Conservation (phyloP, 2,113 vertebrate species). For the Drymodes brunneopygia region DNA sequence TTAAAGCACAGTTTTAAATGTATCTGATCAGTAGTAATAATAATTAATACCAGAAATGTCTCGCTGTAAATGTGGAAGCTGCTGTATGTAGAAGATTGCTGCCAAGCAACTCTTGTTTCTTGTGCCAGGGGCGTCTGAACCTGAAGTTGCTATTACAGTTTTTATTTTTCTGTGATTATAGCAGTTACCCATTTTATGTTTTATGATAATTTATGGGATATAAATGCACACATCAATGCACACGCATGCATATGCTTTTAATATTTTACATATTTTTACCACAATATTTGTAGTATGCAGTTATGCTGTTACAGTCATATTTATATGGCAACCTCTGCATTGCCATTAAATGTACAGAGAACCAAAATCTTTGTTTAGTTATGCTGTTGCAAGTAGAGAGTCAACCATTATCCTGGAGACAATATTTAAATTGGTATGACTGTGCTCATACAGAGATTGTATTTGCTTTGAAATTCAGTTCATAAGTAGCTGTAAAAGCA, state of each 20-base stretch:
- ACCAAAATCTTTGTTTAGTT: not conserved
- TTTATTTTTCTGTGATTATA: not conserved
- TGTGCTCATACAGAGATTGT: not conserved
- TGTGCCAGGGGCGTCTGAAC: not conserved
- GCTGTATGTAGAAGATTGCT: not conserved
- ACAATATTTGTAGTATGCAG: not conserved
- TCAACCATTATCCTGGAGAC: not conserved
- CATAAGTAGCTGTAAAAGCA: not conserved
- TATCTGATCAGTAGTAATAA: not conserved
- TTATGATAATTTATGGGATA: not conserved
- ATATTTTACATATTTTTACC: not conserved
- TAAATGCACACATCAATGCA: not conserved
- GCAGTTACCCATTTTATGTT: not conserved
- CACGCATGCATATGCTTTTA: not conserved
- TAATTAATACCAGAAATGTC: not conserved
- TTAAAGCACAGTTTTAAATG: not conserved
- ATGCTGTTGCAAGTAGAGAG: not conserved
- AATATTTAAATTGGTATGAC: not conserved
- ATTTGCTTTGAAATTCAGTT: not conserved
- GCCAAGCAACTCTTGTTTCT: not conserved
- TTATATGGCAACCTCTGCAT: not conserved
- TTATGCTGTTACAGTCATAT: not conserved
- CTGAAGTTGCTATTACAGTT: not conserved
- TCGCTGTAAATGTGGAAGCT: not conserved
- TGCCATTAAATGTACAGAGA: not conserved